Evolutionary conservation across 1,140 invertebrate genomes (phyloP).

Genomic region (Harlomillsia oculata): DNA sequence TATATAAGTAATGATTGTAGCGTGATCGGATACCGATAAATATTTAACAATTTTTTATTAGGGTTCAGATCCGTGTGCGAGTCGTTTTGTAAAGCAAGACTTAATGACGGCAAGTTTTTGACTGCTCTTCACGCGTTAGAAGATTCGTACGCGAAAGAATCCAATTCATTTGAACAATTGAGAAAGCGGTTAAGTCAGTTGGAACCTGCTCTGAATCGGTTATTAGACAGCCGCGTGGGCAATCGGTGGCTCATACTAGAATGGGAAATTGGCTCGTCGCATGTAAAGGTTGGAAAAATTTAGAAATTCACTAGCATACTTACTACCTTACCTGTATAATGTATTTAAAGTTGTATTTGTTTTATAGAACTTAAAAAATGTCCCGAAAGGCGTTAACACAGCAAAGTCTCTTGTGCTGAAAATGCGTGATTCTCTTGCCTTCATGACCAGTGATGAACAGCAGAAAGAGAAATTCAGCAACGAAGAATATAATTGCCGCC

Average conservation of each 20-base stretch:
- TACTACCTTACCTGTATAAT: background rate
- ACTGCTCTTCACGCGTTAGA: background rate
- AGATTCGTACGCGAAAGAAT: background rate
- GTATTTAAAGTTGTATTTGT: background rate
- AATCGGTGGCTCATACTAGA: constrained; percentile 49
- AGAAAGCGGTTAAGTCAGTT: constrained; percentile 37
- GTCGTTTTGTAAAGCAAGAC: too few species aligned
- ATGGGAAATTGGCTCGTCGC: constrained; percentile 58
- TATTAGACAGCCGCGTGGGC: constrained; percentile 39
- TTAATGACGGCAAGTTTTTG: too few species aligned
- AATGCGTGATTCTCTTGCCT: background rate
- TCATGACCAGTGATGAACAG: background rate
- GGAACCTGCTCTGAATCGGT: constrained; percentile 45
- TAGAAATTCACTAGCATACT: background rate
- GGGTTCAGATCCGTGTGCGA: too few species aligned
- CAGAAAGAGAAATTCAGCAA: background rate
- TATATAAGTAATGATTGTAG: background rate
- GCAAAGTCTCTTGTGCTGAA: background rate
- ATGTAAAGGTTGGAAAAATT: constrained; percentile 35
- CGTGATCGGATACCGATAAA: too few species aligned
- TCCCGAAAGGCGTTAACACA: background rate
- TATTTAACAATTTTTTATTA: too few species aligned
- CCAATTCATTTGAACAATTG: constrained; percentile 24
- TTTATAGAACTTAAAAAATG: background rate
- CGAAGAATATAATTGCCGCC: constrained; percentile 9